Evolutionary conservation across 92 coral and sea anemone species (phyloP), one percentile per base, ranked within the genome.

Genomic region (Phenganax subtilis): DNA sequence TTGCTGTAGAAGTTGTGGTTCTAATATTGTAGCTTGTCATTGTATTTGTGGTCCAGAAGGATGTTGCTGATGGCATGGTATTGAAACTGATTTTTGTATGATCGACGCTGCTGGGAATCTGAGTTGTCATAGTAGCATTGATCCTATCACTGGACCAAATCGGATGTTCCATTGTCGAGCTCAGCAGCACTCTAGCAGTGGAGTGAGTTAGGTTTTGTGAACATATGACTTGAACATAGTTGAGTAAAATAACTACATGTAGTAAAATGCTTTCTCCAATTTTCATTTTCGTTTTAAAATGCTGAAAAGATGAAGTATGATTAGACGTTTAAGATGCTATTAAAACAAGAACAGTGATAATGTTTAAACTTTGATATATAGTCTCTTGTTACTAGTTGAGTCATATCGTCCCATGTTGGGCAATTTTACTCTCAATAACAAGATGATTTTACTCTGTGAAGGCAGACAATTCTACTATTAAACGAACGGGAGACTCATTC

Each of bases 261-360:
- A 68, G 54, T 68, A 68, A 68, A 68, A 68, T 28, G 52, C 31
- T 68, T 37, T 68, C 73, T 68, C 73, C 54, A 68, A 30, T 12
- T 7, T 9, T 68, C 53, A 68, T 37, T 68, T 68, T 30, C 73
- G 47, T 68, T 10, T 28, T 68, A 10, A 64, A 64, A 64, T 68
- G 53, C 73, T 68, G 73, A 11, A 68, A 37, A 30, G 3, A 64
- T 7, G 67, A 20, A 62, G 9, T 20, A 64, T 2, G 47, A 37
- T 37, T 37, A 37, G 47, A 37, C 47, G 47, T 37, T 37, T 37
- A 37, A 37, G 47, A 37, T 5, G 5, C 47, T 5, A 37, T 37
- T 37, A 37, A 37, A 37, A 37, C 47, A 37, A 37, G 47, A 37
- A 37, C 47, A 37, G 5, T 37, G 47, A 37, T 37, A 37, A 37